phyloP scores from a whole-genome alignment of 2,888 invertebrate genomes.

The Spilosoma lubricipeda region DNA sequence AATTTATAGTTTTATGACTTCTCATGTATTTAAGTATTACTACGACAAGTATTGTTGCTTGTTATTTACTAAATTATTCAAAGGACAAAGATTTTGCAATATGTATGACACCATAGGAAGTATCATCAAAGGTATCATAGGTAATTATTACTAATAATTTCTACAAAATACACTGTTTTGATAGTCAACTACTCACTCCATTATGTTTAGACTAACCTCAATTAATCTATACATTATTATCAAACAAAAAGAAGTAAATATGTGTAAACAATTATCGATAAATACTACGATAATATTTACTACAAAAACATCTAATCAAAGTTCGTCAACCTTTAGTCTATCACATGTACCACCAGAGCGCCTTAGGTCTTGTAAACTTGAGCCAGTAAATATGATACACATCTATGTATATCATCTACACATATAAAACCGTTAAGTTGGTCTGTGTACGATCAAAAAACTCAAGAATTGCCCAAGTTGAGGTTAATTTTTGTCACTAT shows the following conservation, averaged over 20 bases:
- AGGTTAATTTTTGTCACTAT: too few relatives aligned
- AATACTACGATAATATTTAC: background rate
- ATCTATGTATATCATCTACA: too few relatives aligned
- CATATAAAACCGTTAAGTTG: too few relatives aligned
- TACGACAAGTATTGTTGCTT: background rate
- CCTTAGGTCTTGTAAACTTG: conserved; percentile 43
- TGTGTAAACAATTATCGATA: background rate
- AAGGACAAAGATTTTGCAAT: background rate
- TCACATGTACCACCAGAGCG: conserved; percentile 34
- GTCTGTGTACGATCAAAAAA: too few relatives aligned
- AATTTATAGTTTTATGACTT: too few relatives aligned
- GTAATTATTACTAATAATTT: too few relatives aligned
- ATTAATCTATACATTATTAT: background rate
- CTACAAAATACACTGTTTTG: too few relatives aligned
- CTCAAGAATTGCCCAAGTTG: too few relatives aligned
- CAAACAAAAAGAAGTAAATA: background rate
- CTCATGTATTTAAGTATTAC: too few relatives aligned
- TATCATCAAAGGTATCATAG: too few relatives aligned
- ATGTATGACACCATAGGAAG: background rate
- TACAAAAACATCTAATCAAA: conserved; percentile 3
- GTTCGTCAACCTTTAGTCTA: conserved; percentile 12
- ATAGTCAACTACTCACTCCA: too few relatives aligned
- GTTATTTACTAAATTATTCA: background rate
- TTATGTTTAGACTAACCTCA: background rate
- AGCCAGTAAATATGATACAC: conserved; percentile 39